Percentiles rank a stretch among this genome's conserved stretches.
phyloP scores from a whole-genome alignment of 1,140 invertebrate genomes.

The Eumeta japonica region DNA sequence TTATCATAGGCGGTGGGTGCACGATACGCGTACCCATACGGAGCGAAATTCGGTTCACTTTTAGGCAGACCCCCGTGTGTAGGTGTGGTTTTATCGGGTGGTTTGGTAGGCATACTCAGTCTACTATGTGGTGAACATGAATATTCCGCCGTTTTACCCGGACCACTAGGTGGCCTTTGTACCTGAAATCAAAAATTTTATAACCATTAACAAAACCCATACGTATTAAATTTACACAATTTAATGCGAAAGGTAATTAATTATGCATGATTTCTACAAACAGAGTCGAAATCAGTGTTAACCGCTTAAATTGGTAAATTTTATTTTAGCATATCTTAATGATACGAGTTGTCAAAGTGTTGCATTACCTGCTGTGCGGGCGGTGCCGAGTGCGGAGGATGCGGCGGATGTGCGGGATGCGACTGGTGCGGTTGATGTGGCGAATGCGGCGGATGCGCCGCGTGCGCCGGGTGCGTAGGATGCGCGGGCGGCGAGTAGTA shows the following conservation, averaged over 20 bases:
- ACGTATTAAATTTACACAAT: no score
- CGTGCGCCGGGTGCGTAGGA: conserved; percentile 3
- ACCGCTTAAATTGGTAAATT: no score
- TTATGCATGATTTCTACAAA: no score
- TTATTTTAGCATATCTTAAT: no score
- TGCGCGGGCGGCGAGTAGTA: conserved; percentile 27
- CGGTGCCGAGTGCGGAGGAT: conserved; percentile 14
- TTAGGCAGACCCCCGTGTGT: conserved; percentile 66
- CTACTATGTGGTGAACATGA: no score
- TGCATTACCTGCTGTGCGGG: no score
- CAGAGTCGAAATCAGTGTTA: no score
- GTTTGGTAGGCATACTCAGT: conserved; percentile 59
- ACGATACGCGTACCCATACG: conserved; percentile 71
- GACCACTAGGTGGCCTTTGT: conserved; percentile 50
- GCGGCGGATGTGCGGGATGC: conserved; percentile 25
- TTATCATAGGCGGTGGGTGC: conserved; percentile 44
- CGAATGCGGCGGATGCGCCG: conserved; percentile 4
- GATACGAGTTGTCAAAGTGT: no score
- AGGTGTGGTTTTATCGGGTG: conserved; percentile 57
- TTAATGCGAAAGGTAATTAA: no score
- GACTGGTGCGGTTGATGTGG: conserved; percentile 13
- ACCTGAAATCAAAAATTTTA: no score
- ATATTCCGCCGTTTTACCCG: conserved; percentile 61
- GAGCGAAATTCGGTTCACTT: conserved; percentile 71
- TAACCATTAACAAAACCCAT: no score